Conservation (phyloP, 2,113 vertebrate species). For the Ciconia maguari region DNA sequence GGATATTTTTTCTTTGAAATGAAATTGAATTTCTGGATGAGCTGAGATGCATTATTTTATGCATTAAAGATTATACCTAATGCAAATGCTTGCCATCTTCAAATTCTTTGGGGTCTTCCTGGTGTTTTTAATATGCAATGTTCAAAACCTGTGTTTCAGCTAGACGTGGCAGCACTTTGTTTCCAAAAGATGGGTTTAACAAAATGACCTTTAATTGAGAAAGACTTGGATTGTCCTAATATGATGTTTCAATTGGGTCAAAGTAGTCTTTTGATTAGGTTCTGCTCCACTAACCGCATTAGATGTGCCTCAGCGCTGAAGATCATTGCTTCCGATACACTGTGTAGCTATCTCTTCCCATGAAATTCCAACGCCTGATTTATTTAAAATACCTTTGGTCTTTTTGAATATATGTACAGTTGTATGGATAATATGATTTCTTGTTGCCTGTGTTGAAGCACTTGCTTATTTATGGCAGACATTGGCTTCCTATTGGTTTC, state of each 20-base stretch:
- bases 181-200: constrained; percentile 66
- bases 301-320: constrained; percentile 20
- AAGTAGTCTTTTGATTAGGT: constrained; percentile 18
- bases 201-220: constrained; percentile 43
- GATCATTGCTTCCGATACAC: not conserved
- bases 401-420: not conserved
- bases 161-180: constrained; percentile 63
- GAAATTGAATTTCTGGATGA: constrained; percentile 35
- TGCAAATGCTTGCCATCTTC: constrained; percentile 62
- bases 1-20: constrained; percentile 38
- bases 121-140: constrained; percentile 35
- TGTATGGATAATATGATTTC: not conserved
- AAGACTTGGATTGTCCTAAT: constrained; percentile 32
- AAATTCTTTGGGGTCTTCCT: constrained; percentile 50
- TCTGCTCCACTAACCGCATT: constrained; percentile 16
- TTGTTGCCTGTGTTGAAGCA: not conserved
- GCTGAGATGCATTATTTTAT: constrained; percentile 34
- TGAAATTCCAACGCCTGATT: not conserved
- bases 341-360: not conserved
- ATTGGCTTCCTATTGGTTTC: not conserved
- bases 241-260: constrained; percentile 8
- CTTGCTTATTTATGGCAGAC: not conserved
- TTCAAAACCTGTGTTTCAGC: constrained; percentile 52
- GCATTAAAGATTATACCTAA: constrained; percentile 65
- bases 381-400: not conserved